A percentile compares a stretch with the other conserved stretches of the same genome.
These are phyloP conservation scores for Crotalus viridis DNA, from an alignment of 2,113 vertebrate genomes.

Conservation along the genomic window DNA sequence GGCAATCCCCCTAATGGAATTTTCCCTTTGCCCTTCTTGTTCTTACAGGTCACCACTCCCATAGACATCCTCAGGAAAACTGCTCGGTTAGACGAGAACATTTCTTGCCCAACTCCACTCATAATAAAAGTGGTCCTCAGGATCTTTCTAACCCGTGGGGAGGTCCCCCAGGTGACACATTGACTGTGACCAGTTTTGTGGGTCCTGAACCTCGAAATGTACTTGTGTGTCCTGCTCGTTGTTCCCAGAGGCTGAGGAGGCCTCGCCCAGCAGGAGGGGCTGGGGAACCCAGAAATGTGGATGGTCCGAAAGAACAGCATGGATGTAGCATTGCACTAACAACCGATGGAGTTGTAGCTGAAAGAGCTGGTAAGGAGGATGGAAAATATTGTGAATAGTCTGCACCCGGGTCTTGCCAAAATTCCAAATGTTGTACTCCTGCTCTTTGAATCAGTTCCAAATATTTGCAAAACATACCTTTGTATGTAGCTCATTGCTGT, in stretches of 20 bases:
- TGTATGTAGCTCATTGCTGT: neutral
- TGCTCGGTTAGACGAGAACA: slow-evolving; percentile 6
- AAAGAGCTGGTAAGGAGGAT: slow-evolving; percentile 5
- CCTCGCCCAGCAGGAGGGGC: slow-evolving; percentile 21
- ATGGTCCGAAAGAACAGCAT: slow-evolving; percentile 8
- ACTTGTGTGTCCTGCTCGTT: slow-evolving; percentile 31
- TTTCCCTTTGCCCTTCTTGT: neutral
- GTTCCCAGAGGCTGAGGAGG: slow-evolving; percentile 21
- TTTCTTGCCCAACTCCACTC: slow-evolving; percentile 1
- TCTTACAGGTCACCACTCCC: slow-evolving; percentile 8
- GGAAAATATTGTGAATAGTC: neutral
- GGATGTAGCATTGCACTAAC: neutral
- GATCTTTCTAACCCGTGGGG: slow-evolving; percentile 18
- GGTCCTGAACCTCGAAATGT: slow-evolving; percentile 29
- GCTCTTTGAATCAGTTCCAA: neutral
- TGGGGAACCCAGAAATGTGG: neutral
- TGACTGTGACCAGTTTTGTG: slow-evolving; percentile 31
- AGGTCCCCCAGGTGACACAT: slow-evolving; percentile 7
- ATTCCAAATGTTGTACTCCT: neutral
- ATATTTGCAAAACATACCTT: neutral
- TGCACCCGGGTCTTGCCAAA: neutral
- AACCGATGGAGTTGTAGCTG: neutral
- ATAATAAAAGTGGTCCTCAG: neutral
- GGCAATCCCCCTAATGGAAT: neutral
- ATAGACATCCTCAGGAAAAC: slow-evolving; percentile 21